phyloP scores from a whole-genome alignment of 1,140 invertebrate species.

The Drosophila leontia region DNA sequence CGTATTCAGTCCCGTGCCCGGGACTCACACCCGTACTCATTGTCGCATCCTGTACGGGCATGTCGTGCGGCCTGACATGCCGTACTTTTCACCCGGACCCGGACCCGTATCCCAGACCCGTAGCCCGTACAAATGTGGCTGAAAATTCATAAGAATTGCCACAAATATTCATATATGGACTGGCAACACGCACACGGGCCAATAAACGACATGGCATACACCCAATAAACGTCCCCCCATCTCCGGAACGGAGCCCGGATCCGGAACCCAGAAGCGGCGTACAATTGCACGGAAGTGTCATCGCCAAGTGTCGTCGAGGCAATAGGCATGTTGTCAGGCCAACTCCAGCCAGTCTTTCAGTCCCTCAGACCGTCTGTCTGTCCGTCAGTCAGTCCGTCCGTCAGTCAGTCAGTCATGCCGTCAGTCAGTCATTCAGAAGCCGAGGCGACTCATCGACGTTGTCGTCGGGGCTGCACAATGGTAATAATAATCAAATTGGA shows the following conservation, averaged over 20 bases:
- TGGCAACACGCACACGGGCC: conserved; percentile 74
- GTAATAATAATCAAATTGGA: conserved; percentile 53
- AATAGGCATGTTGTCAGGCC: conserved; percentile 65
- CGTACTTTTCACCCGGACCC: conserved; percentile 20
- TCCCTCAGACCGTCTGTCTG: conserved; percentile 9
- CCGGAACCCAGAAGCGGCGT: conserved; percentile 65
- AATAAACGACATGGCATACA: conserved; percentile 56
- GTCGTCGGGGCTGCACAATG: conserved; percentile 41
- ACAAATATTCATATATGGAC: conserved; percentile 80
- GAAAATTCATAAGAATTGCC: conserved; percentile 82
- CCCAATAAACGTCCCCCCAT: conserved; percentile 66
- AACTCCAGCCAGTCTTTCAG: conserved; percentile 26
- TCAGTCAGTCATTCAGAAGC: conserved; percentile 14
- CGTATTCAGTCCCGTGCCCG: not conserved
- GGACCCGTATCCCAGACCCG: not conserved
- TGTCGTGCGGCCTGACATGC: conserved; percentile 53
- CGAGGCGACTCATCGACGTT: conserved; percentile 24
- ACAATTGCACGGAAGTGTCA: conserved; percentile 82
- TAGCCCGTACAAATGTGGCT: conserved; percentile 48
- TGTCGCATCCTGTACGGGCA: conserved; percentile 61
- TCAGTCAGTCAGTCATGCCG: conserved; percentile 21
- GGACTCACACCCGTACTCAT: conserved; percentile 42
- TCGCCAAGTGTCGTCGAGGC: conserved; percentile 77
- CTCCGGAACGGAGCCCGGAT: conserved; percentile 12
- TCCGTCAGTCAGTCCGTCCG: conserved; percentile 17